Evolutionary conservation across 2,797 vertebrate genomes (phyloP).

Genomic region (Tarsius wallacei): DNA sequence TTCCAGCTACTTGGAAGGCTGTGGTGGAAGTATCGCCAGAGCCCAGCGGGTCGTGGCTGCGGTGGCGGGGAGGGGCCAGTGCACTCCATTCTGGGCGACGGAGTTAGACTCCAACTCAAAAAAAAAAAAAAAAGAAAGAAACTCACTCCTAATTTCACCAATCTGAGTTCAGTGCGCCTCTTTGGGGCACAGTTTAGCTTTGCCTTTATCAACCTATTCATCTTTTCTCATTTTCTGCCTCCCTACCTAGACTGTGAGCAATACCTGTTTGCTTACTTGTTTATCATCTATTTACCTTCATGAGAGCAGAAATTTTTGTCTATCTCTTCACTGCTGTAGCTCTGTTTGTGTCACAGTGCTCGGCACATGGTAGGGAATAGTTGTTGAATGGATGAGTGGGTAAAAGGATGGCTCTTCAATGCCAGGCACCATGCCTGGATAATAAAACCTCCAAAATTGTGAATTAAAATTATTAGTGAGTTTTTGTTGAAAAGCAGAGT

Average conservation of each 20-base stretch:
- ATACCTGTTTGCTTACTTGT: neutral
- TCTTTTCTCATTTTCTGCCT: neutral
- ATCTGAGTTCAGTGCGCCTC: neutral
- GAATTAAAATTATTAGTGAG: slow-evolving; percentile 30
- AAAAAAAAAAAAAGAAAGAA: too few relatives aligned
- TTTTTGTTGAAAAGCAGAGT: neutral
- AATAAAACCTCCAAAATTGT: neutral
- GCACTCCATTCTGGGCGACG: too few relatives aligned
- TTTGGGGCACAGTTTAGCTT: neutral
- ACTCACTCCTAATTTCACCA: neutral
- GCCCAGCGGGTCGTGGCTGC: too few relatives aligned
- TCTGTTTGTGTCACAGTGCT: neutral
- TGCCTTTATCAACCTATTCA: neutral
- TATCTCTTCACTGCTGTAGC: neutral
- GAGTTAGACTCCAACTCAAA: too few relatives aligned
- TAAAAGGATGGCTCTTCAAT: neutral
- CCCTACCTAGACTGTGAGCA: neutral
- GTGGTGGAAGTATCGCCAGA: too few relatives aligned
- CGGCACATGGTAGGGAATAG: too few relatives aligned
- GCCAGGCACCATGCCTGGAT: neutral
- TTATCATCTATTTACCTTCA: neutral
- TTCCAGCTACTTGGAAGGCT: too few relatives aligned
- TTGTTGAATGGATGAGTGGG: neutral
- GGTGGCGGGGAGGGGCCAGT: too few relatives aligned
- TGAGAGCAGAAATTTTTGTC: neutral